A percentile compares a stretch with the other conserved stretches of the same genome.
phyloP scores from a whole-genome alignment of 2,888 invertebrate genomes.

The Gari tellinella region DNA sequence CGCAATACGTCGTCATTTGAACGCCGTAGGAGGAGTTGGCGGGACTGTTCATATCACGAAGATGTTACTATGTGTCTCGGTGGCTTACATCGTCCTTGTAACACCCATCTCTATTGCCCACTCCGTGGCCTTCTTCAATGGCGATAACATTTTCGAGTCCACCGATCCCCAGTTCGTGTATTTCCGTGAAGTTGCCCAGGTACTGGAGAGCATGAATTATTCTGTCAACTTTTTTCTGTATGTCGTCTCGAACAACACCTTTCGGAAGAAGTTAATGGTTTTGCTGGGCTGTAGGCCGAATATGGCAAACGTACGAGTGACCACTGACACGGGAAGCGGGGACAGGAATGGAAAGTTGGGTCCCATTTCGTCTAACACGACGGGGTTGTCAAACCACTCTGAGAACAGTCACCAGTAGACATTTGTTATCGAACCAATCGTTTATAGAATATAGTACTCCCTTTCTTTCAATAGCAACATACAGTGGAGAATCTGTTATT shows the following conservation, averaged over 20 bases:
- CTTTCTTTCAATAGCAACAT: no score
- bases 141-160: slow-evolving; percentile 62
- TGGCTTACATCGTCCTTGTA: slow-evolving; percentile 68
- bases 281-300: slow-evolving; percentile 8
- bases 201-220: slow-evolving; percentile 69
- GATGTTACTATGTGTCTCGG: slow-evolving; percentile 67
- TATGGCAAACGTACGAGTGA: no score
- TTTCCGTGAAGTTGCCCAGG: slow-evolving; percentile 64
- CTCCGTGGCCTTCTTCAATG: slow-evolving; percentile 55
- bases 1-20: slow-evolving; percentile 25
- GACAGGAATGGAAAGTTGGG: no score
- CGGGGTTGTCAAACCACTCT: no score
- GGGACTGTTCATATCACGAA: slow-evolving; percentile 46
- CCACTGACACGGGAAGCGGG: no score
- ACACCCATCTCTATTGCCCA: slow-evolving; percentile 65
- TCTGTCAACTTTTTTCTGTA: slow-evolving; percentile 74
- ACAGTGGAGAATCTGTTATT: no score
- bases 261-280: slow-evolving; percentile 26
- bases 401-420: no score
- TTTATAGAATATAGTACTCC: no score
- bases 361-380: no score
- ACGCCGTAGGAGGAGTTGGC: slow-evolving; percentile 11
- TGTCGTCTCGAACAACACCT: slow-evolving; percentile 51
- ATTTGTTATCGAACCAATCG: no score
- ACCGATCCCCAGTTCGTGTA: slow-evolving; percentile 47